Evolutionary conservation across 2,113 vertebrate genomes (phyloP).

Genomic region (Ctenomys sociabilis): DNA sequence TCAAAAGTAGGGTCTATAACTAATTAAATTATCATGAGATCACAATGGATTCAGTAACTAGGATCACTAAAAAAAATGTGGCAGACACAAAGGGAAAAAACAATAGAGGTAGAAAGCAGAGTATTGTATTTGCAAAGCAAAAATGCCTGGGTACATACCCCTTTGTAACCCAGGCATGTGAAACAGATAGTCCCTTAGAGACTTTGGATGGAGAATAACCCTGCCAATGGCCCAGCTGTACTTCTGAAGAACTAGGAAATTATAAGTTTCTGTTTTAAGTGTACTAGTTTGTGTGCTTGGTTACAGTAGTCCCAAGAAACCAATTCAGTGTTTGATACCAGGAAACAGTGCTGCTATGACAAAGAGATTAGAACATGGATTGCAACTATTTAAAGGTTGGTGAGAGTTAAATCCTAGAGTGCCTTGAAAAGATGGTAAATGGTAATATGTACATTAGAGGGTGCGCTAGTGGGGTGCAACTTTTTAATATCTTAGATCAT

Average conservation of each 20-base stretch:
- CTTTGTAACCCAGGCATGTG: neutral
- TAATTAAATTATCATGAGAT: neutral
- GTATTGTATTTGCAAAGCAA: neutral
- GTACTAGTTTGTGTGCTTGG: neutral
- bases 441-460: neutral
- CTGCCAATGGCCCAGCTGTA: neutral
- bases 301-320: neutral
- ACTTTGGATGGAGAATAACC: neutral
- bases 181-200: neutral
- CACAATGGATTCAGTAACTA: neutral
- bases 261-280: neutral
- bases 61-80: neutral
- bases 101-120: neutral
- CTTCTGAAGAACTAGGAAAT: neutral
- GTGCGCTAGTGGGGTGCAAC: neutral
- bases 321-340: neutral
- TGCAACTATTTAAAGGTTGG: neutral
- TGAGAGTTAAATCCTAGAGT: neutral
- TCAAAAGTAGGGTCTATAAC: neutral
- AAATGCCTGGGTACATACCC: neutral
- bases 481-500: neutral
- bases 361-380: neutral
- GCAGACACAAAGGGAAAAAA: neutral
- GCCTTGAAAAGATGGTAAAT: neutral
- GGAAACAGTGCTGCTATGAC: neutral